Evolutionary conservation across 2,888 invertebrate genomes (phyloP), one percentile per base, ranked within the genome.

Genomic region (Drosophila paucipuncta): DNA sequence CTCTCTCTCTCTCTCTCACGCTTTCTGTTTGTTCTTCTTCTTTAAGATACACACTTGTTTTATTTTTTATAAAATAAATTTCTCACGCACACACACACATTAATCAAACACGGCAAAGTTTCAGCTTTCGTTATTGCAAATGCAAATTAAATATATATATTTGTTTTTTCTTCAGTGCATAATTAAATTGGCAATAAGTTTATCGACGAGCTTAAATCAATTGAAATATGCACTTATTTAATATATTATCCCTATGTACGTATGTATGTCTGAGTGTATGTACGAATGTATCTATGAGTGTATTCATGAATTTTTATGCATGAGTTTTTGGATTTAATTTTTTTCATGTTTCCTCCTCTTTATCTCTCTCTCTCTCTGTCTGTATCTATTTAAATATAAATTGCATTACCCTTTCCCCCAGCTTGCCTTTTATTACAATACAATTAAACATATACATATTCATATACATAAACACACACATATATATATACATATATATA

Each of bases 341-440:
- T 59, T n/a, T 61, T 64, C 37, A 25, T 35, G 52, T 49, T 65
- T 58, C 25, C 35, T 39, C 43, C 49, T 47, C 25, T 39, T 37
- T 39, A 1, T 37, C 25, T 35, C 22, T 22, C 22, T 22, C 22
- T 22, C 11, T 22, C 3, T 54, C 31, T 68, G 22, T 62, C 57
- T 49, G 37, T 67, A 70, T 28, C 10, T 39, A 18, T n/a, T n/a
- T 80, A 82, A 84, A 76, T 72, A 83, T 83, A 85, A 85, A 85
- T 83, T 83, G 72, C 73, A 82, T 88, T 88, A 88, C 90, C 90
- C 90, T 88, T 88, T 87, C 77, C 73, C 81, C 89, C 76, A 82
- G 89, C 89, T 85, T 85, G 89, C 82, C 74, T 83, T 47, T 84
- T 62, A 78, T 85, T 88, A 75, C 82, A 83, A 82, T 88, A 85